Evolutionary conservation across 2,113 vertebrate genomes (phyloP).

Genomic region (Elephantulus edwardii): DNA sequence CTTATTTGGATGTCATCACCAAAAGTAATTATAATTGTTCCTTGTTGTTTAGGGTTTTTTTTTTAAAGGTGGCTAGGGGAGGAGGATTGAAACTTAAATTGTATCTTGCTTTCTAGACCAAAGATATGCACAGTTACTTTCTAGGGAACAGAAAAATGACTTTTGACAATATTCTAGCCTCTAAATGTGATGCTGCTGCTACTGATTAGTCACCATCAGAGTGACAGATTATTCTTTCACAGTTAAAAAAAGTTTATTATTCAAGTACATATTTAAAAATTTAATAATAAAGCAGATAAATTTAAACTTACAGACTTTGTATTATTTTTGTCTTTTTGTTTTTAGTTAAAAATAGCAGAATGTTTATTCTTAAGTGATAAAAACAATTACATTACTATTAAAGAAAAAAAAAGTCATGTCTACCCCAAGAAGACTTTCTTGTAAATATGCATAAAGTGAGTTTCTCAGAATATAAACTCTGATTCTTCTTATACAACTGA

Average conservation of each 20-base stretch:
- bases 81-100: not conserved
- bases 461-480: slow-evolving; percentile 23
- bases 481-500: not conserved
- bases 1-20: not conserved
- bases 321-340: slow-evolving; percentile 5
- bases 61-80: not conserved
- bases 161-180: slow-evolving; percentile 1
- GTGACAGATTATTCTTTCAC: not conserved
- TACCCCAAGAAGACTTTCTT: not conserved
- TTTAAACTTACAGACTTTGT: not conserved
- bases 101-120: slow-evolving; percentile 4
- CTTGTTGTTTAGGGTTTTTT: too few species aligned
- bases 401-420: not conserved
- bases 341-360: slow-evolving; percentile 43
- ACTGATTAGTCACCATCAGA: not conserved
- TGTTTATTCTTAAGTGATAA: slow-evolving; percentile 11
- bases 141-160: slow-evolving; percentile 7
- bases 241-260: not conserved
- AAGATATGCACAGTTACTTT: slow-evolving; percentile 25
- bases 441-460: not conserved
- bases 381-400: slow-evolving; percentile 4
- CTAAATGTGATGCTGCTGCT: slow-evolving; percentile 11
- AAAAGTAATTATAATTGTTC: too few species aligned
- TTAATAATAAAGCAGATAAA: slow-evolving; percentile 28
- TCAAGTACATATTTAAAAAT: slow-evolving; percentile 39